A percentile compares a stretch with the other conserved stretches of the same genome.
phyloP scores from a whole-genome alignment of 1,140 invertebrate species.

The Ruditapes philippinarum region DNA sequence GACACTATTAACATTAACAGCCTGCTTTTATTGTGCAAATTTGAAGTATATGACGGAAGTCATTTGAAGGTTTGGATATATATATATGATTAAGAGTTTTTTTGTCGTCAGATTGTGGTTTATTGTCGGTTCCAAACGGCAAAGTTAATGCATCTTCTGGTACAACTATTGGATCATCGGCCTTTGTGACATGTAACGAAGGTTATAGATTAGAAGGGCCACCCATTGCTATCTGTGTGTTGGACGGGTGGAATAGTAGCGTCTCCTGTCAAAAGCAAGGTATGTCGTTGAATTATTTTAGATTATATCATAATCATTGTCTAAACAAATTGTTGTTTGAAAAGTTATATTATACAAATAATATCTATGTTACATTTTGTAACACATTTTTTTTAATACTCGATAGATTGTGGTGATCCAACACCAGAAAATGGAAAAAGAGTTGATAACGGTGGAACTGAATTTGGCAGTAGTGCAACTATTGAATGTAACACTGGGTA shows the following conservation, averaged over 20 bases:
- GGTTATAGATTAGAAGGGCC: background rate
- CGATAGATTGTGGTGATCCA: conserved; percentile 44
- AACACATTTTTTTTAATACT: no score
- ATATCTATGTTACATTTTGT: no score
- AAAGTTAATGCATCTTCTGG: background rate
- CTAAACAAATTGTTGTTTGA: no score
- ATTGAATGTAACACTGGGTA: background rate
- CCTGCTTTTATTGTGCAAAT: no score
- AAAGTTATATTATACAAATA: no score
- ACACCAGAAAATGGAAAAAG: conserved; percentile 27
- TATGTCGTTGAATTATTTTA: no score
- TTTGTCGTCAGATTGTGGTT: background rate
- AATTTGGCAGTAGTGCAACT: background rate
- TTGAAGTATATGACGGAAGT: no score
- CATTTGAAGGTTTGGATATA: no score
- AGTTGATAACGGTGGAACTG: background rate
- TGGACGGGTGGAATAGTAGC: background rate
- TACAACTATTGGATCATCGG: background rate
- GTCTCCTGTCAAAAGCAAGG: conserved; percentile 2
- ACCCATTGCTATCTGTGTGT: background rate
- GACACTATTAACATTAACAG: no score
- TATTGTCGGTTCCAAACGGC: background rate
- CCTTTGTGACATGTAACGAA: background rate
- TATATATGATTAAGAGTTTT: background rate
- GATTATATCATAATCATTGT: no score